phyloP scores from a whole-genome alignment of 2,888 invertebrate genomes.

The Drosophila emarginata region DNA sequence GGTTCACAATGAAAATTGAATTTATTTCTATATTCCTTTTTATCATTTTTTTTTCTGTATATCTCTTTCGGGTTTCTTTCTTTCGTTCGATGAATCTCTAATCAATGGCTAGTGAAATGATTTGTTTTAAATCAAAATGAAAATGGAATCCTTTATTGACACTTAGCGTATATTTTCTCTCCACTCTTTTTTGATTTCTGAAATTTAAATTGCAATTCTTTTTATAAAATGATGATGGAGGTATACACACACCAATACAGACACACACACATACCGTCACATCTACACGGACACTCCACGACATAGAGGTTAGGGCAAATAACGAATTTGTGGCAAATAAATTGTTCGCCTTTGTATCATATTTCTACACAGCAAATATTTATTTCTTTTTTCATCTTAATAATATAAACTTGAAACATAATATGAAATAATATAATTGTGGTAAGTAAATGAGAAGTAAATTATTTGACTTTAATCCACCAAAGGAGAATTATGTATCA shows the following conservation, averaged over 20 bases:
- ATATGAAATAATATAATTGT: too few relatives aligned
- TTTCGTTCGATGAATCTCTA: not conserved
- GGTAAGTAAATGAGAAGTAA: too few relatives aligned
- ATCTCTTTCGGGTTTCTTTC: not conserved
- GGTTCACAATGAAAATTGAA: not conserved
- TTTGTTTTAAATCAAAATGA: slow-evolving; percentile 5
- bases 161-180: not conserved
- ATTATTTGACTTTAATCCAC: too few relatives aligned
- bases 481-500: too few relatives aligned
- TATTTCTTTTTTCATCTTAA: too few relatives aligned
- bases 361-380: too few relatives aligned
- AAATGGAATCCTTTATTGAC: slow-evolving; percentile 16
- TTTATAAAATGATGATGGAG: not conserved
- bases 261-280: not conserved
- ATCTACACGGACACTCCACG: not conserved
- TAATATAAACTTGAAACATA: too few relatives aligned
- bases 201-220: not conserved
- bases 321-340: too few relatives aligned
- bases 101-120: slow-evolving; percentile 4
- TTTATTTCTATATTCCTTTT: not conserved
- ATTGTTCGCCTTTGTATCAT: too few relatives aligned
- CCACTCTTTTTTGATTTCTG: not conserved
- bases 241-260: not conserved
- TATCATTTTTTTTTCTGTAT: not conserved
- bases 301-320: too few relatives aligned